phyloP scores from a whole-genome alignment of 1,140 invertebrate genomes.

The Cryptotermes secundus region DNA sequence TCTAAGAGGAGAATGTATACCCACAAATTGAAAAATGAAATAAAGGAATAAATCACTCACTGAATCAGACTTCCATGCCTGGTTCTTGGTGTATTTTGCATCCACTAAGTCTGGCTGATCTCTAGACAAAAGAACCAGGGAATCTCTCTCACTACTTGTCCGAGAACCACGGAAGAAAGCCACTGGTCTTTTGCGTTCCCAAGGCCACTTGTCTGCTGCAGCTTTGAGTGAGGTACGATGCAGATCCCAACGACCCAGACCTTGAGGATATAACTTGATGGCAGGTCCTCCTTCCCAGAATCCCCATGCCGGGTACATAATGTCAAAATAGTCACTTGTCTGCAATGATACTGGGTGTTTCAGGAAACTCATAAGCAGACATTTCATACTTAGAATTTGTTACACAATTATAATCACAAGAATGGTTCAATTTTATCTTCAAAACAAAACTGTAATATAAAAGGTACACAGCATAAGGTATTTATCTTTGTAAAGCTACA shows the following conservation, averaged over 20 bases:
- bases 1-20: background rate
- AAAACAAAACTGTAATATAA: too few relatives aligned
- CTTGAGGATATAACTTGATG: slow-evolving; percentile 87
- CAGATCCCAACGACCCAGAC: slow-evolving; percentile 90
- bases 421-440: too few relatives aligned
- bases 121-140: slow-evolving; percentile 83
- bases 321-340: slow-evolving; percentile 82
- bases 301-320: slow-evolving; percentile 95
- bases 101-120: slow-evolving; percentile 77
- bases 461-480: too few relatives aligned
- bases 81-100: slow-evolving; percentile 96
- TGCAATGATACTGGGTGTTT: slow-evolving; percentile 41
- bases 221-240: slow-evolving; percentile 70
- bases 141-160: slow-evolving; percentile 87
- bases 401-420: too few relatives aligned
- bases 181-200: slow-evolving; percentile 72
- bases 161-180: slow-evolving; percentile 94
- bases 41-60: slow-evolving; percentile 46
- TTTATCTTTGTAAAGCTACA: too few relatives aligned
- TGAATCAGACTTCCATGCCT: slow-evolving; percentile 93
- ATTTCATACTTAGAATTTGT: too few relatives aligned
- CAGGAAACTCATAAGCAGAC: too few relatives aligned
- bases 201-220: slow-evolving; percentile 67
- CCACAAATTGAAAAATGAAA: slow-evolving; percentile 41
- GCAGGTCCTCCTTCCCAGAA: slow-evolving; percentile 98